Evolutionary conservation across 2,888 invertebrate genomes (phyloP).

Genomic region (Reticulitermes lucifugus): DNA sequence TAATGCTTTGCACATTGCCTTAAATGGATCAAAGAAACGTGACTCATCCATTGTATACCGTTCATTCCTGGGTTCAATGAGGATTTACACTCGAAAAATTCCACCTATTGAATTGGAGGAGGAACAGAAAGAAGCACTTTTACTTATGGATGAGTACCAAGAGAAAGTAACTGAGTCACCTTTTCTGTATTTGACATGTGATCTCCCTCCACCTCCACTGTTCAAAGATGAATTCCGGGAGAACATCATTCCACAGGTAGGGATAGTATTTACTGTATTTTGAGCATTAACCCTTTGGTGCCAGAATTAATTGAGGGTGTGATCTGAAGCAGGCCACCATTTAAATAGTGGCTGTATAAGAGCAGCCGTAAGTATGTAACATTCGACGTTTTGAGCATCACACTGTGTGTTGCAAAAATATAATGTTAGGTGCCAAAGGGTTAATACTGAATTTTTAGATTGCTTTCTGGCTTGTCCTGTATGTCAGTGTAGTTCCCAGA

Average conservation of each 20-base stretch:
- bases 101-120: conserved; percentile 94
- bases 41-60: conserved; percentile 94
- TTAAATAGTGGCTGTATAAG: too few species aligned
- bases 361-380: too few species aligned
- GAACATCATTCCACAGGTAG: conserved; percentile 98
- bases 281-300: too few species aligned
- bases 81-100: conserved; percentile 90
- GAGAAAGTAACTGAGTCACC: conserved; percentile 91
- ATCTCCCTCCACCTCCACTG: conserved; percentile 95
- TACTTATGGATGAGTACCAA: conserved; percentile 87
- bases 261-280: background rate
- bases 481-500: too few species aligned
- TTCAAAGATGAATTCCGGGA: conserved; percentile 98
- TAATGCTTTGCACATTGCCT: conserved; percentile 93
- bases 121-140: conserved; percentile 82
- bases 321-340: too few species aligned
- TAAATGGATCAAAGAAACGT: conserved; percentile 91
- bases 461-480: background rate
- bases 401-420: background rate
- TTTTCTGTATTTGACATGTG: conserved; percentile 96
- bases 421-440: background rate
- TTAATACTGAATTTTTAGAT: background rate
- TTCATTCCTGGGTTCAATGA: conserved; percentile 93
- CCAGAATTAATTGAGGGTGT: too few species aligned
- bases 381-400: background rate